Evolutionary conservation across 2,113 vertebrate species (phyloP).

Genomic region (Seriola dumerili): DNA sequence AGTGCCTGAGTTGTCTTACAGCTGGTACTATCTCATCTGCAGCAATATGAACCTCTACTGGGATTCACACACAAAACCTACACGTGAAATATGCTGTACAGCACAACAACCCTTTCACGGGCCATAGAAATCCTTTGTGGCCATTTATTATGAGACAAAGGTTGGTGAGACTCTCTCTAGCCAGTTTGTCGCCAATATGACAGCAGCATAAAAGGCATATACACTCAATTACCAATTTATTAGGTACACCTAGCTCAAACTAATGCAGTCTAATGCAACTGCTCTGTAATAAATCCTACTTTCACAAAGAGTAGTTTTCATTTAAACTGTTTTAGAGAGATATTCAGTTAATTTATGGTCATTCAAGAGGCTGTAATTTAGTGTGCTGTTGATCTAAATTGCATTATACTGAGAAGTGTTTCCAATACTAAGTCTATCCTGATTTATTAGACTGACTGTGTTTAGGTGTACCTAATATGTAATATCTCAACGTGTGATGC

Average conservation of each 20-base stretch:
- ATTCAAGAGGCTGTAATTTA: too few relatives aligned
- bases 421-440: too few relatives aligned
- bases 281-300: too few relatives aligned
- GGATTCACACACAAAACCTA: conserved; percentile 22
- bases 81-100: conserved; percentile 22
- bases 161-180: not conserved
- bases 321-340: too few relatives aligned
- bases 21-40: not conserved
- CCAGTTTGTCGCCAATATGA: not conserved
- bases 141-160: not conserved
- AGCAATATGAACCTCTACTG: conserved; percentile 20
- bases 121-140: not conserved
- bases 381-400: too few relatives aligned
- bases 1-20: not conserved
- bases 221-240: not conserved
- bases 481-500: not conserved
- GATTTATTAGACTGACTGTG: too few relatives aligned
- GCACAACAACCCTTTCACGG: not conserved
- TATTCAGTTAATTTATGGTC: too few relatives aligned
- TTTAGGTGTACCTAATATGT: too few relatives aligned
- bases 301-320: too few relatives aligned
- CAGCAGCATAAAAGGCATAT: accelerated
- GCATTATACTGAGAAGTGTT: too few relatives aligned
- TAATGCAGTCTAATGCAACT: too few relatives aligned
- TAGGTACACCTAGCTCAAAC: too few relatives aligned